phyloP scores from a whole-genome alignment of 2,888 invertebrate species.

The Ormyrus labotus region DNA sequence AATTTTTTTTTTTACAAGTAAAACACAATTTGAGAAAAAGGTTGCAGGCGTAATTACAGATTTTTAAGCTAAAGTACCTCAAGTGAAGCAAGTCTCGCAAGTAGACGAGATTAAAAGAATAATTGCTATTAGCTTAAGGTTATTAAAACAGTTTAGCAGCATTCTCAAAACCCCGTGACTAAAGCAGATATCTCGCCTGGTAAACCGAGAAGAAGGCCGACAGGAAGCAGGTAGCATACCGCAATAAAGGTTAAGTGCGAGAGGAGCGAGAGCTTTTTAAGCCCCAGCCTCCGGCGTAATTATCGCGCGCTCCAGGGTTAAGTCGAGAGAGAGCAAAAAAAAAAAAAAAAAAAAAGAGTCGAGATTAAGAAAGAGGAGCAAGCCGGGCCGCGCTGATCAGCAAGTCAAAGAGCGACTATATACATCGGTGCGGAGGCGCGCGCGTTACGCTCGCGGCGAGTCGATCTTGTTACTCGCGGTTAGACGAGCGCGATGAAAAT shows the following conservation, averaged over 20 bases:
- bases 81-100: neutral
- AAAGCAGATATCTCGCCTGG: no score
- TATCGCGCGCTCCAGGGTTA: neutral
- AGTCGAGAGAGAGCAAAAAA: neutral
- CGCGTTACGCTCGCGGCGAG: constrained; percentile 50
- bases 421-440: neutral
- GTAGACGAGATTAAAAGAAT: no score
- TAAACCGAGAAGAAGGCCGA: neutral
- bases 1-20: no score
- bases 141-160: no score
- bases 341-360: neutral
- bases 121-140: no score
- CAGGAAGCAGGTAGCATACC: neutral
- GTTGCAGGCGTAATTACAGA: no score
- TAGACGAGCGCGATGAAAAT: constrained; percentile 72
- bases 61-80: no score
- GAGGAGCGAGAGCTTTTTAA: neutral
- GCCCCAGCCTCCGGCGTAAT: neutral
- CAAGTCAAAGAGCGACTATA: neutral
- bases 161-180: no score
- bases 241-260: neutral
- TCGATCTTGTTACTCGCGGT: constrained; percentile 70
- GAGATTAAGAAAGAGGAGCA: neutral
- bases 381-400: neutral
- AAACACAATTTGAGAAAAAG: no score